Conservation (phyloP, 2,888 invertebrate genomes). For the Lapara coniferarum region DNA sequence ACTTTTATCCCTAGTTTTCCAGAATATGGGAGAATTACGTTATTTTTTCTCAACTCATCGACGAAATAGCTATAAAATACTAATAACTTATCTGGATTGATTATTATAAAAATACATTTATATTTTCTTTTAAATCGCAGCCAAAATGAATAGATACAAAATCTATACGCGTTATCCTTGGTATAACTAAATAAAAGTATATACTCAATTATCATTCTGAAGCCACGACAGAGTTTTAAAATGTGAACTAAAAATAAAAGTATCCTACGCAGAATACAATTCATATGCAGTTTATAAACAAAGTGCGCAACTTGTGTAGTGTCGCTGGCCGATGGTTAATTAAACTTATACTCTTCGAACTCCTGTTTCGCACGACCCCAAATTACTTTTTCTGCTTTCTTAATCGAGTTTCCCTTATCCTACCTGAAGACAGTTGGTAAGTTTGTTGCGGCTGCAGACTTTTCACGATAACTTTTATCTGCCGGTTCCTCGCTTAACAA, state of each 20-base stretch:
- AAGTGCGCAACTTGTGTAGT: slow-evolving; percentile 16
- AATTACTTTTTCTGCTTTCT: slow-evolving; percentile 71
- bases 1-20: too few relatives aligned
- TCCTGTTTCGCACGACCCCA: slow-evolving; percentile 50
- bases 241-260: background rate
- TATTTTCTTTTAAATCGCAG: too few relatives aligned
- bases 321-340: slow-evolving; percentile 46
- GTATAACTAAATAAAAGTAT: too few relatives aligned
- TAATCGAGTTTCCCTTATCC: slow-evolving; percentile 74
- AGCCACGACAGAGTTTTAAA: background rate
- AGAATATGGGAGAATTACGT: too few relatives aligned
- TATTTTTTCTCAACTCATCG: too few relatives aligned
- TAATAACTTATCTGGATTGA: background rate
- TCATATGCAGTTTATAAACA: slow-evolving; percentile 20
- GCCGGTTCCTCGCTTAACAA: slow-evolving; percentile 59
- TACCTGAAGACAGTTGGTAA: slow-evolving; percentile 71
- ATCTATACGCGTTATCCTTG: too few relatives aligned
- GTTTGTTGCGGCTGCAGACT: slow-evolving; percentile 67
- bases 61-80: too few relatives aligned
- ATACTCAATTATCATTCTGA: too few relatives aligned
- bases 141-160: too few relatives aligned
- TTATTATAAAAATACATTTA: too few relatives aligned
- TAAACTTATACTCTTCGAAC: slow-evolving; percentile 55
- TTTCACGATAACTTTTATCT: slow-evolving; percentile 69
- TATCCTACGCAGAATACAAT: background rate